Percentiles rank a stretch among this genome's conserved stretches.
Conservation (phyloP, 2,113 vertebrate genomes). For the Percina caprodes region DNA sequence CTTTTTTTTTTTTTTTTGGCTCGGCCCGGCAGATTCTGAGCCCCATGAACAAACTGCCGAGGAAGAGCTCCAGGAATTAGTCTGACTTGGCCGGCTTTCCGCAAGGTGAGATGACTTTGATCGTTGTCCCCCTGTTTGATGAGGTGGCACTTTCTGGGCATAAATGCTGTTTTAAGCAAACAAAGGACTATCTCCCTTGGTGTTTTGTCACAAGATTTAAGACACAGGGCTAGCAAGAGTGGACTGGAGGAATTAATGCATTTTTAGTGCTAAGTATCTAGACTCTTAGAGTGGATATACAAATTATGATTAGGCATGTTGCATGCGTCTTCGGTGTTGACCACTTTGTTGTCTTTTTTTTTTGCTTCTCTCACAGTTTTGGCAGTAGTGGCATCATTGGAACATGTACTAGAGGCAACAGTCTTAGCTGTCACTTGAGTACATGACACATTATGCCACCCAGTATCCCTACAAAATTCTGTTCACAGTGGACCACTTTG, state of each 20-base stretch:
- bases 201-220: slow-evolving; percentile 48
- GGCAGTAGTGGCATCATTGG: neutral
- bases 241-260: slow-evolving; percentile 34
- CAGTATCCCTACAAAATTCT: neutral
- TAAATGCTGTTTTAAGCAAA: slow-evolving; percentile 65
- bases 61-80: slow-evolving; percentile 58
- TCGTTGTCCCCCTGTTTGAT: slow-evolving; percentile 68
- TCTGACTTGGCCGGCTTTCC: slow-evolving; percentile 70
- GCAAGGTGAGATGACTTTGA: slow-evolving; percentile 72
- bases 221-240: slow-evolving; percentile 13
- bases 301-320: neutral
- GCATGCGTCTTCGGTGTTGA: neutral
- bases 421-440: neutral
- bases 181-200: slow-evolving; percentile 67
- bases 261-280: slow-evolving; percentile 33
- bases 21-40: slow-evolving; percentile 18
- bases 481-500: neutral
- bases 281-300: neutral
- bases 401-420: neutral
- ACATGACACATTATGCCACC: neutral
- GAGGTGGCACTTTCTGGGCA: slow-evolving; percentile 73
- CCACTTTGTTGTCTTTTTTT: neutral
- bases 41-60: slow-evolving; percentile 44
- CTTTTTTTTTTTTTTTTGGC: slow-evolving; percentile 13
- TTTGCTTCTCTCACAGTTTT: neutral